These are phyloP conservation scores for Pseudopodoces humilis DNA, from an alignment of 2,113 vertebrate species.

Conservation along the genomic window DNA sequence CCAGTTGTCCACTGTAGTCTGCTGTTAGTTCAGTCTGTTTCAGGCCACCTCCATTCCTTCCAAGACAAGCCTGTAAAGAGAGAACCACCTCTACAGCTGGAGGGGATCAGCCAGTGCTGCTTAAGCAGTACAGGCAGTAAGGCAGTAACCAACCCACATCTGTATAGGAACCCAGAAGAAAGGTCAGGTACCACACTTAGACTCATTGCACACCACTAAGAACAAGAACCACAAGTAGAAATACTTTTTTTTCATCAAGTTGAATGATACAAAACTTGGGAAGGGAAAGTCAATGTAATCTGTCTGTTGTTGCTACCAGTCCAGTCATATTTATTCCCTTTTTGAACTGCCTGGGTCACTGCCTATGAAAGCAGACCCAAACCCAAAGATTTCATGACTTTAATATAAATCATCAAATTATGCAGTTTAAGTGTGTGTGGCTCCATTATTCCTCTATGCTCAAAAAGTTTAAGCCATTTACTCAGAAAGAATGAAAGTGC, in stretches of 20 bases:
- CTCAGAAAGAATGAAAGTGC: background rate
- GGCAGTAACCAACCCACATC: background rate
- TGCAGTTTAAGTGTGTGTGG: background rate
- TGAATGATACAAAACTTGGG: background rate
- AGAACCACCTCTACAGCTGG: background rate
- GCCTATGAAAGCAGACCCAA: background rate
- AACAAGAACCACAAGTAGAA: background rate
- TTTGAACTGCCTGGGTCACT: background rate
- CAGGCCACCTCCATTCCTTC: background rate
- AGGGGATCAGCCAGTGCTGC: background rate
- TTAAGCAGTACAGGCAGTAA: background rate
- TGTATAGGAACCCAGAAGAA: background rate
- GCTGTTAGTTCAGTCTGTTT: background rate
- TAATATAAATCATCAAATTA: constrained; percentile 8
- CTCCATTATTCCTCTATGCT: constrained; percentile 10
- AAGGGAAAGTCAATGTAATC: background rate
- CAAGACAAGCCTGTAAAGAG: background rate
- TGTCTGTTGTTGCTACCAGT: background rate
- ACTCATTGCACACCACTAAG: background rate
- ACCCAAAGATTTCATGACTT: background rate
- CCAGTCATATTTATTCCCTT: background rate
- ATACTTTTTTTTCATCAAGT: background rate
- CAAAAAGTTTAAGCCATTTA: constrained; percentile 13
- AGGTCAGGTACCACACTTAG: background rate
- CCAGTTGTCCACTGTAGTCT: background rate